phyloP scores from a whole-genome alignment of 1,140 invertebrate genomes.

The Augochlora pura region DNA sequence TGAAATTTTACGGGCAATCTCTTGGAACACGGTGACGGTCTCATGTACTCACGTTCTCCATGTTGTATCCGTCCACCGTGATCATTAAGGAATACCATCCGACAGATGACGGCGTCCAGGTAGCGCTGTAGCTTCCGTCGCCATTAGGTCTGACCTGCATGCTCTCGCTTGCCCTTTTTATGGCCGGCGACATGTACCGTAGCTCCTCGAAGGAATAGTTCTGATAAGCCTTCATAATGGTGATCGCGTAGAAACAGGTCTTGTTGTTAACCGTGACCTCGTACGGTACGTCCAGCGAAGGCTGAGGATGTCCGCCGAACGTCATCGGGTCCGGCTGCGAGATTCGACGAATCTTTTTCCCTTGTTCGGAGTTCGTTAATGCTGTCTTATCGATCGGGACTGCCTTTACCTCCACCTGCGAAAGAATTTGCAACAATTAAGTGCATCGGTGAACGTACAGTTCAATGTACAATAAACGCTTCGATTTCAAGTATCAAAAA shows the following conservation, averaged over 20 bases:
- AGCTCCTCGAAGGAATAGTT: constrained; percentile 98
- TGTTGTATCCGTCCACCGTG: constrained; percentile 91
- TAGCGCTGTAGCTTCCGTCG: constrained; percentile 93
- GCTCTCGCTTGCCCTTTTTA: constrained; percentile 89
- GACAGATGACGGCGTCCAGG: constrained; percentile 95
- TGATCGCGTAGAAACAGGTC: constrained; percentile 96
- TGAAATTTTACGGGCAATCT: not conserved
- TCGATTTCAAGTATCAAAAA: too few species aligned
- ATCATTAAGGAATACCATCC: constrained; percentile 94
- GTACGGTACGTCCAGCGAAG: constrained; percentile 89
- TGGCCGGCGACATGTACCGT: constrained; percentile 88
- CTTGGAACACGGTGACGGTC: not conserved
- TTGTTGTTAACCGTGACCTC: constrained; percentile 94
- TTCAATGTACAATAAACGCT: too few species aligned
- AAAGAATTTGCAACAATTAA: not conserved
- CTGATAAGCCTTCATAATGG: constrained; percentile 95
- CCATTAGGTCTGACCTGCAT: constrained; percentile 91
- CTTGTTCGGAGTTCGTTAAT: constrained; percentile 79
- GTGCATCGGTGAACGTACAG: too few species aligned
- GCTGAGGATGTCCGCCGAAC: constrained; percentile 86
- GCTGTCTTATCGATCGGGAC: constrained; percentile 86
- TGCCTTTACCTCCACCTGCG: constrained; percentile 85
- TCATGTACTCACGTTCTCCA: constrained; percentile 86
- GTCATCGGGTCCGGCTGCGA: constrained; percentile 86
- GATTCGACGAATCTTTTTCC: constrained; percentile 81